phyloP scores from a whole-genome alignment of 2,888 invertebrate species.

The Drosophila algonquin region DNA sequence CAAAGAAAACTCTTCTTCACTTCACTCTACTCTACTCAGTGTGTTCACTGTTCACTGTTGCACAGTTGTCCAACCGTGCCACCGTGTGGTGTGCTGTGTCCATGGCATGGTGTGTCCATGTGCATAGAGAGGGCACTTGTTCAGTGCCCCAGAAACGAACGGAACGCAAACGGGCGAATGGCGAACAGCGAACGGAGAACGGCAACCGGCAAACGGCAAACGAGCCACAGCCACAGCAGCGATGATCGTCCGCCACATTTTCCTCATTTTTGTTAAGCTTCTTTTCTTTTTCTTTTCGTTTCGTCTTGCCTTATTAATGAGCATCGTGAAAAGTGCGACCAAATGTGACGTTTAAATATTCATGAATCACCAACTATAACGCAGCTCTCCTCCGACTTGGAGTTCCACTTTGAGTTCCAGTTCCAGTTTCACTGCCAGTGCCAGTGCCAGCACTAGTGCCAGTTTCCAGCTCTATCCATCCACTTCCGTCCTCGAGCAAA shows the following conservation, averaged over 20 bases:
- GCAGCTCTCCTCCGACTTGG: constrained; percentile 52
- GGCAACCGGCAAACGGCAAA: constrained; percentile 48
- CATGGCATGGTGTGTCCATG: constrained; percentile 49
- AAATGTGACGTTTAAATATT: constrained; percentile 84
- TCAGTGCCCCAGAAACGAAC: constrained; percentile 71
- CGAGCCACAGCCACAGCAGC: constrained; percentile 42
- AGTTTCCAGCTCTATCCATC: constrained; percentile 19
- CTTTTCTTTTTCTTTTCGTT: constrained; percentile 16
- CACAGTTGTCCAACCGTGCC: constrained; percentile 74
- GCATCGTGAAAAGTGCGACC: constrained; percentile 82
- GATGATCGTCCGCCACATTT: constrained; percentile 74
- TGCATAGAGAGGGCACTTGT: constrained; percentile 79
- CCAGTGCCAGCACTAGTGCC: not conserved
- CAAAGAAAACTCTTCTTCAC: constrained; percentile 74
- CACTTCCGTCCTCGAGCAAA: constrained; percentile 60
- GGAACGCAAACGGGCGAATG: constrained; percentile 26
- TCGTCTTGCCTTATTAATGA: constrained; percentile 78
- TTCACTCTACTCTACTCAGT: not conserved
- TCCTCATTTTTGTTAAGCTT: constrained; percentile 59
- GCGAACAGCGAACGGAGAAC: constrained; percentile 33
- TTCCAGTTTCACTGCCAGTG: constrained; percentile 1
- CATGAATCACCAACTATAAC: constrained; percentile 81
- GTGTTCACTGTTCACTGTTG: not conserved
- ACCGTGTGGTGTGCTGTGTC: not conserved
- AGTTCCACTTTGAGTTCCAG: constrained; percentile 15